Base-by-base conservation (phyloP, 2,113 vertebrate genomes). In the Leptocoma aspasia region DNA sequence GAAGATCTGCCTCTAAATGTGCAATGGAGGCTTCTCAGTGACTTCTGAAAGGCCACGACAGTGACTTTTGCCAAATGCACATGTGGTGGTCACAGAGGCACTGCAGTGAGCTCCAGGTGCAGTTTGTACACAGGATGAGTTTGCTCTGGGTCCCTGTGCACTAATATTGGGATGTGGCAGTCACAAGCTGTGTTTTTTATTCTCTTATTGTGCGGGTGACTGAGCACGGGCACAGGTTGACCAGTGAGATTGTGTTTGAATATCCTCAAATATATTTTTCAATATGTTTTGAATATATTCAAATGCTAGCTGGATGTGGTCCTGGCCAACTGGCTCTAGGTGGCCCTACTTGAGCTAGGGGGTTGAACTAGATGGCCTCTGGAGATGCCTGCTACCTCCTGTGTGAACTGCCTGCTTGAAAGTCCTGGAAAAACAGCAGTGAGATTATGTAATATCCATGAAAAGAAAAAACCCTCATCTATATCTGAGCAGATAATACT, bases 41-140 rank as follows among this genome's bases (percentile, higher is more conserved):
- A 42, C 42, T 89, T 84, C 41, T 42, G 24, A 47, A 70, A 45
- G 24, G 17, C 52, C 45, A 35, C 0, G 1, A 18, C 11, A 23
- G 44, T 21, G 60, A 57, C 50, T 57, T 56, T 83, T 70, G 45
- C 52, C 37, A 69, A 9, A 57, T 6, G 9, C 9, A 5, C 0
- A 0, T n/a, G 14, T 26, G 8, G 13, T 37, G 86, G 37, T 70
- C n/a, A 47, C 54, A 0, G 0, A 44, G 17, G n/a, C 4, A 2
- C 63, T 73, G 18, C 41, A 14, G 37, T 22, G 82, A 86, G n/a
- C 44, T 72, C 37, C 47, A 23, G 11, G 35, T 41, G 61, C 14
- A 12, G 33, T 53, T 35, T 57, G 66, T 61, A 31, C 44, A 2
- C 7, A 11, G 35, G 7, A 4, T 59, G 65, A 15, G 19, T 64